These are phyloP conservation scores for Apostichopus leukothele DNA, from an alignment of 53 echinoderm and acorn worm species.

Conservation along the genomic window DNA sequence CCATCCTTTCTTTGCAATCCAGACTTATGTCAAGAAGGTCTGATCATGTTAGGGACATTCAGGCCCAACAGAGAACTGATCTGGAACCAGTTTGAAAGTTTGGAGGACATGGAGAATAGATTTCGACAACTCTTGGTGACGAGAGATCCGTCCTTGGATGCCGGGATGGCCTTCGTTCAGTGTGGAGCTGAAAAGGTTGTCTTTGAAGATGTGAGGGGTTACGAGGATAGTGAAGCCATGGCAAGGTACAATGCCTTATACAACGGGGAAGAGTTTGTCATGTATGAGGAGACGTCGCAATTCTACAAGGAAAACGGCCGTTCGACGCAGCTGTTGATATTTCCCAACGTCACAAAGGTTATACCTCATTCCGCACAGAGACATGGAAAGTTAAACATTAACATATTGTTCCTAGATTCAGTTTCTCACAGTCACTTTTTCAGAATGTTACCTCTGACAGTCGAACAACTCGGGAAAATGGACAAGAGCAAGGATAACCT, in stretches of 20 bases:
- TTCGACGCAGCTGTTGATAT: slow-evolving; percentile 9
- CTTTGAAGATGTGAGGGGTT: background rate
- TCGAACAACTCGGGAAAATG: slow-evolving; percentile 55
- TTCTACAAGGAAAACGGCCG: background rate
- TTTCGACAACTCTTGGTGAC: slow-evolving; percentile 5
- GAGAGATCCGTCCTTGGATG: slow-evolving; percentile 19
- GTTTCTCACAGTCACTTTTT: slow-evolving; percentile 88
- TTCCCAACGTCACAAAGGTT: slow-evolving; percentile 34
- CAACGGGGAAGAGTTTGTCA: background rate
- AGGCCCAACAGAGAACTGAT: background rate
- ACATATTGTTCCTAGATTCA: slow-evolving; percentile 78
- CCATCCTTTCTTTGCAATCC: background rate
- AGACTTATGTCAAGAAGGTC: background rate
- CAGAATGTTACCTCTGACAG: slow-evolving; percentile 69
- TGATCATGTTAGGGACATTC: background rate
- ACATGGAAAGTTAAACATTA: slow-evolving; percentile 60
- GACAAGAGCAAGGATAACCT: slow-evolving; percentile 25
- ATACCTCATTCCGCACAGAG: background rate
- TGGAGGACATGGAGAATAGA: background rate
- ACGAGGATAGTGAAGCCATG: background rate
- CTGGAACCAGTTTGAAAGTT: slow-evolving; percentile 1
- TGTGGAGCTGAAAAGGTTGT: slow-evolving; percentile 1
- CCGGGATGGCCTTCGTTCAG: slow-evolving; percentile 29
- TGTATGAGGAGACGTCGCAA: background rate
- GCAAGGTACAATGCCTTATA: background rate